Conservation (phyloP, 2,888 invertebrate species). For the Tenodera sinensis region DNA sequence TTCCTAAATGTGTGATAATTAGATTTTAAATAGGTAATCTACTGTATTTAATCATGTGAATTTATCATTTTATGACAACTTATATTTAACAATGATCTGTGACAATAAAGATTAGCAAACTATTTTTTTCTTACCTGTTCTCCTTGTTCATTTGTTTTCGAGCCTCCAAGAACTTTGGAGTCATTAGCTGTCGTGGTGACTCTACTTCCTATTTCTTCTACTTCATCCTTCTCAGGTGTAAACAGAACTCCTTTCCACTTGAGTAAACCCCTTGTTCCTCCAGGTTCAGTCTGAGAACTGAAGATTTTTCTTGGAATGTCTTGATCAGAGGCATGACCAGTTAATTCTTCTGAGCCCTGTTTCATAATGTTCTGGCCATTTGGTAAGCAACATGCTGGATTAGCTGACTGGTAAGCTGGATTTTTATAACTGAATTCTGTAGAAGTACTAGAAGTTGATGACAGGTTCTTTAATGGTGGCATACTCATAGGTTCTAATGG, state of each 20-base stretch:
- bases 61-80: too few species aligned
- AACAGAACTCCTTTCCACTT: slow-evolving; percentile 77
- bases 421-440: slow-evolving; percentile 65
- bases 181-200: not conserved
- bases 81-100: too few species aligned
- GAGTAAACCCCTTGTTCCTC: slow-evolving; percentile 52
- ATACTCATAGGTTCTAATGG: slow-evolving; percentile 55
- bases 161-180: not conserved
- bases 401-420: slow-evolving; percentile 72
- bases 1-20: too few species aligned
- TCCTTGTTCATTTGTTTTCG: not conserved
- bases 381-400: slow-evolving; percentile 45
- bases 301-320: slow-evolving; percentile 44
- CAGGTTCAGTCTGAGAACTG: slow-evolving; percentile 38
- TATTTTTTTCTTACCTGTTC: not conserved
- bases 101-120: not conserved
- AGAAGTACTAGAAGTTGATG: slow-evolving; percentile 42
- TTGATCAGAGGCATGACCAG: slow-evolving; percentile 46
- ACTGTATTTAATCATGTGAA: too few species aligned
- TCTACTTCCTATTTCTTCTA: not conserved
- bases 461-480: slow-evolving; percentile 47
- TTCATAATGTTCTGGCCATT: not conserved
- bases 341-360: slow-evolving; percentile 22
- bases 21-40: too few species aligned
- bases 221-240: slow-evolving; percentile 56